These are phyloP conservation scores for Mastomys coucha DNA, from an alignment of 2,113 vertebrate species.

Conservation along the genomic window DNA sequence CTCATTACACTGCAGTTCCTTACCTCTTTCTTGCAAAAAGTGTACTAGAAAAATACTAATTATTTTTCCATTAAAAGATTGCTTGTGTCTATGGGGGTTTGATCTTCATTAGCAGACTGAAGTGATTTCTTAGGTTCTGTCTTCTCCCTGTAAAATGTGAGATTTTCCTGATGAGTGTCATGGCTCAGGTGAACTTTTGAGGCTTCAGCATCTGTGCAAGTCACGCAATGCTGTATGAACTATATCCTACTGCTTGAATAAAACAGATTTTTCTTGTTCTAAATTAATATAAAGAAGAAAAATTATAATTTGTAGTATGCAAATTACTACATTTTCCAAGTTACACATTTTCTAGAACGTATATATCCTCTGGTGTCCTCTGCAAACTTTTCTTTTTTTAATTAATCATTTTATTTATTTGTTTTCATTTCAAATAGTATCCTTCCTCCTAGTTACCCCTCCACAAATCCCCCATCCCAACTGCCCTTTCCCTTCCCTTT, in stretches of 20 bases:
- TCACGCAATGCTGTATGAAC: background rate
- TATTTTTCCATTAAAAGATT: background rate
- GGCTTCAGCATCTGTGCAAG: background rate
- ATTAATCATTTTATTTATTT: no score
- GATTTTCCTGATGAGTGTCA: background rate
- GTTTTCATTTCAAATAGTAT: no score
- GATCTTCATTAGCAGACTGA: background rate
- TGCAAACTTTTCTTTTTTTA: background rate
- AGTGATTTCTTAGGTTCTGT: background rate
- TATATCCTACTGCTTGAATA: background rate
- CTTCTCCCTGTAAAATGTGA: background rate
- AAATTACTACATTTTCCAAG: background rate
- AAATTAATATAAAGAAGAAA: background rate
- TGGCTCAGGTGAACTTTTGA: background rate
- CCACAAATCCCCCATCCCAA: no score
- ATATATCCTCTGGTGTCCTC: background rate
- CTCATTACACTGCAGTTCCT: background rate
- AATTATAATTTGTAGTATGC: background rate
- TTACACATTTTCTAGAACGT: background rate
- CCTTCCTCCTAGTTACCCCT: no score
- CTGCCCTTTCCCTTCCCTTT: no score
- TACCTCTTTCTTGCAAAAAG: background rate
- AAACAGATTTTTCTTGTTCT: background rate
- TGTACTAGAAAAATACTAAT: background rate
- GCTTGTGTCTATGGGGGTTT: background rate